Evolutionary conservation across 2,797 vertebrate species (phyloP).

Genomic region (Girardinus metallicus): DNA sequence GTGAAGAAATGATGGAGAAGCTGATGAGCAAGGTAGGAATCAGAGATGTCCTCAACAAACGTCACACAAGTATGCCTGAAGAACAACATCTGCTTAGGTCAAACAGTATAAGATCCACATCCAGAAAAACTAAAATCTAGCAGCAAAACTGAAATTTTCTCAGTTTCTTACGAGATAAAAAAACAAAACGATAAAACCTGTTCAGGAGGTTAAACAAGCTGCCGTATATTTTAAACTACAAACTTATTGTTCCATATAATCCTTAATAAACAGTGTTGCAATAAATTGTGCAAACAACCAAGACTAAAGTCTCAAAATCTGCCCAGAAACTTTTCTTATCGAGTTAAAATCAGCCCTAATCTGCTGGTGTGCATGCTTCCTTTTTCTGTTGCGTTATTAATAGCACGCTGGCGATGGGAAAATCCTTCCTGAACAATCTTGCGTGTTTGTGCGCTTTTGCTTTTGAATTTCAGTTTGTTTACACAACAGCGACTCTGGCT

Average conservation of each 20-base stretch:
- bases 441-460: constrained; percentile 3
- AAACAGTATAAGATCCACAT: neutral
- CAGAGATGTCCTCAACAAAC: neutral
- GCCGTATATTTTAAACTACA: no score
- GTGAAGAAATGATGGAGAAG: constrained; percentile 42
- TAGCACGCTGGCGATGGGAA: neutral
- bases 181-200: neutral
- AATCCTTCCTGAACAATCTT: neutral
- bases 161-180: neutral
- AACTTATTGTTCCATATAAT: neutral
- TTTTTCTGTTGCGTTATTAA: constrained; percentile 5
- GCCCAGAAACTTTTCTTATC: neutral
- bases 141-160: neutral
- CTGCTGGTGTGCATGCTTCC: neutral
- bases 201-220: constrained; percentile 1
- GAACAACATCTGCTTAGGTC: neutral
- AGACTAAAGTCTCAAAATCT: neutral
- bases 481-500: constrained; percentile 16
- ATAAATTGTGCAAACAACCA: neutral
- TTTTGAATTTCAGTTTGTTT: constrained; percentile 24
- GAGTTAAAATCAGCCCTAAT: neutral
- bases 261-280: neutral
- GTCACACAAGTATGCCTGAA: neutral
- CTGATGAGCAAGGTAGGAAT: constrained; percentile 3
- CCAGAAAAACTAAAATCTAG: neutral